phyloP scores from a whole-genome alignment of 2,888 invertebrate species.

The Xestia sexstrigata region DNA sequence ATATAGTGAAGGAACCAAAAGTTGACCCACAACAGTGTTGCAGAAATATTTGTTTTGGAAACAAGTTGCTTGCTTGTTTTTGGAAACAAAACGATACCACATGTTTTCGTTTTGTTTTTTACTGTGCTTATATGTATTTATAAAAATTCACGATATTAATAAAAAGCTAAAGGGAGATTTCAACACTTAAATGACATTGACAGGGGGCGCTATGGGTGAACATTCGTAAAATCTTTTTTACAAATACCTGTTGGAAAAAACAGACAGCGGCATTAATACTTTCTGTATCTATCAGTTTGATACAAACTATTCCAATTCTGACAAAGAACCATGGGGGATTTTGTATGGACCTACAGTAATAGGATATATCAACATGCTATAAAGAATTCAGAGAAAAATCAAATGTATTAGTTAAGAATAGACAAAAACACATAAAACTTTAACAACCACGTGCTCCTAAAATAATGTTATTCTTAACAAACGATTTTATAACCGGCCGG shows the following conservation, averaged over 20 bases:
- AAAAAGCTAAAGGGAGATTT: too few species aligned
- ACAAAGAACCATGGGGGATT: background rate
- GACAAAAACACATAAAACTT: constrained; percentile 22
- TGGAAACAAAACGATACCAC: background rate
- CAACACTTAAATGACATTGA: background rate
- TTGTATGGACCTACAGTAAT: too few species aligned
- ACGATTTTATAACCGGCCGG: constrained; percentile 49
- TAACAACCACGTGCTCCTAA: constrained; percentile 42
- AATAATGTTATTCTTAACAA: constrained; percentile 44
- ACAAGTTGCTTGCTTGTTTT: background rate
- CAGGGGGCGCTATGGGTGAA: background rate
- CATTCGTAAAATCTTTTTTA: background rate
- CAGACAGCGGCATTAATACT: background rate
- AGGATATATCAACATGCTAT: too few species aligned
- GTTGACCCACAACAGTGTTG: background rate
- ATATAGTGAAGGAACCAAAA: background rate
- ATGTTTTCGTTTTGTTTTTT: background rate
- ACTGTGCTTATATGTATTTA: background rate
- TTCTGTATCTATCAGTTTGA: background rate
- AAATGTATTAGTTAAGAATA: background rate
- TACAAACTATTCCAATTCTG: background rate
- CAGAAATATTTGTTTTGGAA: background rate
- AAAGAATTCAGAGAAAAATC: too few species aligned
- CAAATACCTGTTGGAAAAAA: background rate
- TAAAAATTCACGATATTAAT: background rate